A percentile compares a stretch with the other conserved stretches of the same genome.
Conservation (phyloP, 1,140 invertebrate genomes). For the Platyura marginata region DNA sequence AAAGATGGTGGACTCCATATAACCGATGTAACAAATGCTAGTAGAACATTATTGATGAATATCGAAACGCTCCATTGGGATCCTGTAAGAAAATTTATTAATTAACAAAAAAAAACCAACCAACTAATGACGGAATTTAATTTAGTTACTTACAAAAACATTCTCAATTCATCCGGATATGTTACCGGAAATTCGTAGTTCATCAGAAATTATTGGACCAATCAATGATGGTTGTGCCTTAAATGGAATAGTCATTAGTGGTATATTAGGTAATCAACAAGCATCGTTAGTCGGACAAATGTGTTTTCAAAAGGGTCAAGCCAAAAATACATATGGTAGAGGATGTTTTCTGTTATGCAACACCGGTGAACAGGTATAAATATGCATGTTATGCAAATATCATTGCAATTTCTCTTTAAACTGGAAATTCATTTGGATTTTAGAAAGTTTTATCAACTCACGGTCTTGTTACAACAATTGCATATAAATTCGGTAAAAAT, state of each 20-base stretch:
- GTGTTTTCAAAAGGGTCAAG: slow-evolving; percentile 75
- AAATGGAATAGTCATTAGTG: slow-evolving; percentile 71
- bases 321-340: slow-evolving; percentile 93
- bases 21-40: slow-evolving; percentile 96
- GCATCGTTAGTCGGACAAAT: slow-evolving; percentile 87
- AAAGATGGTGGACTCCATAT: slow-evolving; percentile 65
- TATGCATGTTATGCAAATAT: slow-evolving; percentile 2
- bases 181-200: slow-evolving; percentile 69
- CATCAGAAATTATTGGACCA: slow-evolving; percentile 71
- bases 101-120: background rate
- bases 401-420: background rate
- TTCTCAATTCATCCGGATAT: slow-evolving; percentile 66
- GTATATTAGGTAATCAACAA: slow-evolving; percentile 88
- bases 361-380: slow-evolving; percentile 62
- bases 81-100: slow-evolving; percentile 21
- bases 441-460: slow-evolving; percentile 67
- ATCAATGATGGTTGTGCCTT: slow-evolving; percentile 47
- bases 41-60: slow-evolving; percentile 92
- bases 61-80: slow-evolving; percentile 85
- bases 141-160: slow-evolving; percentile 19
- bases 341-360: slow-evolving; percentile 95
- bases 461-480: slow-evolving; percentile 88
- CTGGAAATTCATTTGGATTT: slow-evolving; percentile 32
- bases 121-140: background rate
- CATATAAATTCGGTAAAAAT: slow-evolving; percentile 71